Conservation (phyloP, 2,113 vertebrate species). For the Lampris incognitus region DNA sequence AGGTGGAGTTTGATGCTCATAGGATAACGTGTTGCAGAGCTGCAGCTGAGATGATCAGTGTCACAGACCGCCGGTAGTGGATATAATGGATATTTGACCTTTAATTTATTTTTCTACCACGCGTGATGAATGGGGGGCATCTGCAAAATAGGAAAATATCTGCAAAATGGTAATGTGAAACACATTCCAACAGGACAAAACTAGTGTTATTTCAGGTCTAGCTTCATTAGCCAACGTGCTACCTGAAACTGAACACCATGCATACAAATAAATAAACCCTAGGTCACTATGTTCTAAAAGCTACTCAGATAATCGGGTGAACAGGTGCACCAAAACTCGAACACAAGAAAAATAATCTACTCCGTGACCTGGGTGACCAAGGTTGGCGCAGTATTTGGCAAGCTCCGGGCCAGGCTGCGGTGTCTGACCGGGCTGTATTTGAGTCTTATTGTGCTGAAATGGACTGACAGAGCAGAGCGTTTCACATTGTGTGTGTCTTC, state of each 20-base stretch:
- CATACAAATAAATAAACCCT: not conserved
- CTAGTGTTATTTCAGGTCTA: constrained; percentile 4
- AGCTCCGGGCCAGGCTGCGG: constrained; percentile 63
- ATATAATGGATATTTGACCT: too few relatives aligned
- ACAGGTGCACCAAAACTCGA: too few relatives aligned
- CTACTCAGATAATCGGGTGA: too few relatives aligned
- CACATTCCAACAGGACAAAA: not conserved
- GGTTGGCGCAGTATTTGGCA: constrained; percentile 23
- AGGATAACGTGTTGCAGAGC: too few relatives aligned
- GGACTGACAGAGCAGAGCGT: constrained; percentile 80
- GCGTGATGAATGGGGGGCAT: not conserved
- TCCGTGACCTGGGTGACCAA: constrained; percentile 46
- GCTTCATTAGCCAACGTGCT: not conserved
- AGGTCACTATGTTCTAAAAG: too few relatives aligned
- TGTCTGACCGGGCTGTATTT: constrained; percentile 61
- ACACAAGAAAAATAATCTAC: too few relatives aligned
- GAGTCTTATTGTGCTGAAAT: constrained; percentile 75
- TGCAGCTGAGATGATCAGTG: too few relatives aligned
- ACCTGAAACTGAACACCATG: not conserved
- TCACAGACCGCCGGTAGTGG: too few relatives aligned
- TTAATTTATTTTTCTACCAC: not conserved
- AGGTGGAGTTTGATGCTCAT: not conserved
- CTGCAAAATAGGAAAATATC: too few relatives aligned
- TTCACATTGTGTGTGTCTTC: constrained; percentile 75
- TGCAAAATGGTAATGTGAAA: too few relatives aligned